A percentile compares a stretch with the other conserved stretches of the same genome.
Evolutionary conservation across 2,113 vertebrate species (phyloP).

Genomic region (Uria lomvia): DNA sequence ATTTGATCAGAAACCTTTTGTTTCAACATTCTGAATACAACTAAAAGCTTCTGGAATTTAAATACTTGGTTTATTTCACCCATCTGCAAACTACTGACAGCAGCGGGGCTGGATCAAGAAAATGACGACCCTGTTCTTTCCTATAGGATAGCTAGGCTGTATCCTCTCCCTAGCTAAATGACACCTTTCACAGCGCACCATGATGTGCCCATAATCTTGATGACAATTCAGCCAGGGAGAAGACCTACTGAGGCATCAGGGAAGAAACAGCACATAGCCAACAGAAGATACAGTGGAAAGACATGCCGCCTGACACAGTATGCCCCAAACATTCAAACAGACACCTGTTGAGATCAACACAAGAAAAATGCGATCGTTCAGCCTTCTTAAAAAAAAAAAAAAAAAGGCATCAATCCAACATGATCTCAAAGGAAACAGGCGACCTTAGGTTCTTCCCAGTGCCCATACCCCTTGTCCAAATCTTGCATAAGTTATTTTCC

Average conservation of each 20-base stretch:
- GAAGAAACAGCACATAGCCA: fast-evolving
- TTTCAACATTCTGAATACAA: not conserved
- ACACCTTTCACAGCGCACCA: not conserved
- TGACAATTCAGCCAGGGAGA: not conserved
- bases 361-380: not conserved
- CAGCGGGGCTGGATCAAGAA: not conserved
- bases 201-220: not conserved
- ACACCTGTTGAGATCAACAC: not conserved
- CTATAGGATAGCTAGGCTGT: not conserved
- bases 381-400: not conserved
- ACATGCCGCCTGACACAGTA: not conserved
- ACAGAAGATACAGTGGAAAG: not conserved
- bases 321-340: not conserved
- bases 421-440: not conserved
- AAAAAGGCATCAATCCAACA: not conserved
- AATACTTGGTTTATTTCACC: not conserved
- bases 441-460: not conserved
- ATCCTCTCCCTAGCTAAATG: not conserved
- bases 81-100: not conserved
- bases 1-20: not conserved
- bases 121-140: not conserved
- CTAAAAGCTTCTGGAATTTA: not conserved
- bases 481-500: not conserved
- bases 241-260: not conserved
- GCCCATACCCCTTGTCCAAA: not conserved